Evolutionary conservation across 2,888 invertebrate genomes (phyloP), one percentile per base, ranked within the genome.

Genomic region (Ceramica pisi): DNA sequence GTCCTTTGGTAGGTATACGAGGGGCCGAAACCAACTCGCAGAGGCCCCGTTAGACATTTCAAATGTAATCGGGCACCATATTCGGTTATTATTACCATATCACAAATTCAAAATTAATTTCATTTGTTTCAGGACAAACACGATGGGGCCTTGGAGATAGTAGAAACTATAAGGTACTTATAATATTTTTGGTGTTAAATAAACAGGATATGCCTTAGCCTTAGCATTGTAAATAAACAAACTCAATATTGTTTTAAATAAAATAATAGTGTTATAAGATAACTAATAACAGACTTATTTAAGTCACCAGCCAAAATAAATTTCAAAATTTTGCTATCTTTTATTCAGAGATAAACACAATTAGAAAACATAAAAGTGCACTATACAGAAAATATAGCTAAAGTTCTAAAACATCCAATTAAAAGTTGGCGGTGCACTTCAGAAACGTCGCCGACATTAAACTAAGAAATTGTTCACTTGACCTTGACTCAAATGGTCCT

Each of bases 71-170:
- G n/a, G n/a, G n/a, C n/a, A n/a, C n/a, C n/a, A n/a, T n/a, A n/a
- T 41, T 72, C 41, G 8, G 57, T 53, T 19, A 38, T 26, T 46
- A 38, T 26, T 46, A 38, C 9, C 4, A 35, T 19, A 44, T 19
- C 55, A 35, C 6, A 59, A 67, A 75, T 75, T 73, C 50, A 75
- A 73, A 80, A 79, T 73, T 21, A 9, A 55, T 70, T 85, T 89
- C 84, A 90, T 91, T 94, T 94, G 91, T 93, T 96, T 71, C 96
- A 98, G 98, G 98, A 98, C 96, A 98, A 98, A 94, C 98, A 98
- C 94, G 98, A 99, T 96, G 98, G 98, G 89, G 98, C 98, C 85
- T 95, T 98, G 92, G 99, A 99, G 96, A 98, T 99, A 91, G 98
- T 98, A 88, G 98, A 99, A 94, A 98, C 98, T 60, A 98, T 99